Evolutionary conservation across 2,888 invertebrate species (phyloP), one percentile per base, ranked within the genome.

Genomic region (Chelonus formosanus): DNA sequence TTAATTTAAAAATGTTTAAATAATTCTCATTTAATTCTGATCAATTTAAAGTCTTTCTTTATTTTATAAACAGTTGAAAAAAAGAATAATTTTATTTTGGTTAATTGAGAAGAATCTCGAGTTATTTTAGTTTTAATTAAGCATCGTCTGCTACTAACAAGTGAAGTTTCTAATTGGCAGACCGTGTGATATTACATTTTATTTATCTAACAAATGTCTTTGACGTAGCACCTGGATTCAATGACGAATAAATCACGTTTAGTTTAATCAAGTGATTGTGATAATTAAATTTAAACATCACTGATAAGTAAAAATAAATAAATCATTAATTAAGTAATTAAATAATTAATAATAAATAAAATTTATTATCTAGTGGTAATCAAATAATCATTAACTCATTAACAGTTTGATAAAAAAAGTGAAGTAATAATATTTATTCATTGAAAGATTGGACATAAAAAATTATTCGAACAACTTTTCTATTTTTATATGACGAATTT

Each of bases 401-500:
- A 20, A 20, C 20, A 20, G 20, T 20, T 20, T 20, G 20, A 20
- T 20, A 20, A 20, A 20, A 20, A 6, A 5, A 57, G 20, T 57
- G 44, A 57, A 45, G 8, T 47, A 35, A 47, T 57, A 32, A 35
- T 40, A 47, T 4, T 59, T 40, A 43, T 50, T 34, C 20, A 20
- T 20, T 20, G 20, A 20, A 10, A 57, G 5, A 36, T 34, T 8
- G 48, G 8, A 50, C 48, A 32, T 52, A 8, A 31, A 59, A 36
- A 32, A 79, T 79, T 74, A 78, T 80, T 67, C 78, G 78, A 54
- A 74, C 77, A 34, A 77, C 76, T 40, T 73, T 80, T 35, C 63
- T 75, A 5, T 75, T 79, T 58, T 78, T 81, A 76, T 81, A 80
- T 81, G 80, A 80, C 75, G 80, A 80, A 70, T 61, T 81, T 52